Evolutionary conservation across 2,113 vertebrate species (phyloP).

Genomic region (Clarias gariepinus): DNA sequence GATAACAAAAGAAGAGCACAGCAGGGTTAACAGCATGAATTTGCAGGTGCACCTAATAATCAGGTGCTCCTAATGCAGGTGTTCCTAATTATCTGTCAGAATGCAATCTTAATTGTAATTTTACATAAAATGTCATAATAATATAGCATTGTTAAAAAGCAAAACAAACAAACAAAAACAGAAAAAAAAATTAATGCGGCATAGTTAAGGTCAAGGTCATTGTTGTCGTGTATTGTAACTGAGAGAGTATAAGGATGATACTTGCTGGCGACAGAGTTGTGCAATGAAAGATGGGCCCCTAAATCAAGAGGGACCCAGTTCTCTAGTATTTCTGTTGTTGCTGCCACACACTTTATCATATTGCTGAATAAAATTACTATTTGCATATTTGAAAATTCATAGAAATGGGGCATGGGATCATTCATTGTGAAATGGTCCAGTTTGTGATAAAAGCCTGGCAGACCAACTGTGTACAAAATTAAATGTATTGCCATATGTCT

Average conservation of each 20-base stretch:
- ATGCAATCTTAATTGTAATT: constrained; percentile 2
- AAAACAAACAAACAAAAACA: too few species aligned
- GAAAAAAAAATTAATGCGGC: constrained; percentile 44
- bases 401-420: constrained; percentile 28
- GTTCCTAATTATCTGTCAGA: neutral
- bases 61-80: too few species aligned
- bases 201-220: constrained; percentile 25
- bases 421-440: constrained; percentile 34
- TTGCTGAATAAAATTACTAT: constrained; percentile 29
- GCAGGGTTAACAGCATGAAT: neutral
- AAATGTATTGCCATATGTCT: constrained; percentile 14
- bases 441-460: constrained; percentile 15
- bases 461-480: constrained; percentile 11
- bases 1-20: neutral
- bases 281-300: constrained; percentile 60
- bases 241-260: constrained; percentile 61
- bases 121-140: neutral
- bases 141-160: neutral
- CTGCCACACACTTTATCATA: constrained; percentile 36
- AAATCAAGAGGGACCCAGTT: constrained; percentile 67
- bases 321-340: constrained; percentile 55
- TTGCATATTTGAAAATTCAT: constrained; percentile 50
- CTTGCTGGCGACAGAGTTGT: constrained; percentile 61
- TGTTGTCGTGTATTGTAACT: constrained; percentile 54
- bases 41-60: neutral